Evolutionary conservation across 2,113 vertebrate species (phyloP).

Genomic region (Semicossyphus pulcher): DNA sequence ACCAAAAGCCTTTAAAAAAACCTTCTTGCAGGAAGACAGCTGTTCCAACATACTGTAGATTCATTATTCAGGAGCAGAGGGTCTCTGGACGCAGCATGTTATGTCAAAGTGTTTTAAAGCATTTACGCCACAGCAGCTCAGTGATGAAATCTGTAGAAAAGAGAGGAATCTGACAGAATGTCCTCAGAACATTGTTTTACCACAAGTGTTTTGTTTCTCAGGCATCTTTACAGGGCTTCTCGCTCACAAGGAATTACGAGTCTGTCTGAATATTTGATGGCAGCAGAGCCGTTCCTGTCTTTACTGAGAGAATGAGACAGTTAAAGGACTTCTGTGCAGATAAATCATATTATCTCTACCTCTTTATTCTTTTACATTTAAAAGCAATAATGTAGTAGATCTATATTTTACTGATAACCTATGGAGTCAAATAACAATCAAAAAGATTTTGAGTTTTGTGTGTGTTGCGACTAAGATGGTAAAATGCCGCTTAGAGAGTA

Average conservation of each 20-base stretch:
- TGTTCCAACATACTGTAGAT: constrained; percentile 84
- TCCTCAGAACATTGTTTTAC: constrained; percentile 80
- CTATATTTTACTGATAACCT: neutral
- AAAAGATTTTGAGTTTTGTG: too few relatives aligned
- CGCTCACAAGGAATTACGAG: constrained; percentile 60
- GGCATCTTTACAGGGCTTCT: constrained; percentile 71
- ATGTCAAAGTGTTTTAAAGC: constrained; percentile 86
- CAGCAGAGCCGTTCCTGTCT: constrained; percentile 19
- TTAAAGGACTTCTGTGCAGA: neutral
- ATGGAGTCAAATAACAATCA: too few relatives aligned
- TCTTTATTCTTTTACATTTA: neutral
- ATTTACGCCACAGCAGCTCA: constrained; percentile 78
- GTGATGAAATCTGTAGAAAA: constrained; percentile 82
- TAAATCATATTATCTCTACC: neutral
- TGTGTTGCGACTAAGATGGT: too few relatives aligned
- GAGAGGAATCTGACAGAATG: constrained; percentile 82
- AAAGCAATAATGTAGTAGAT: neutral
- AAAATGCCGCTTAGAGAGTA: too few relatives aligned
- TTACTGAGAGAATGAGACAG: constrained; percentile 4
- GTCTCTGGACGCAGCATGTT: constrained; percentile 75
- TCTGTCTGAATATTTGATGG: constrained; percentile 80
- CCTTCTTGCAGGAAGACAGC: constrained; percentile 75
- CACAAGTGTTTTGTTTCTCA: constrained; percentile 81
- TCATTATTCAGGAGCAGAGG: constrained; percentile 82
- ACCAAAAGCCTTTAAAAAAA: constrained; percentile 51